A percentile compares a stretch with the other conserved stretches of the same genome.
Evolutionary conservation across 2,113 vertebrate species (phyloP).

Genomic region (Bos taurus): ARS-UCD2.0 NC_037330.1:79403001-79403500

Average conservation of each 20-base stretch:
- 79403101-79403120: not conserved
- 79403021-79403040: not conserved
- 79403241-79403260: not conserved
- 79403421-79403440: not conserved
- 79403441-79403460: not conserved
- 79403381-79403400: not conserved
- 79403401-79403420: not conserved
- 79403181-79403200: not conserved
- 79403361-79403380: not conserved
- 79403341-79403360: not conserved
- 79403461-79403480: not conserved
- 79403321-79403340: not conserved
- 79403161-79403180: not conserved
- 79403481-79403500: constrained; percentile 7
- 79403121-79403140: not conserved
- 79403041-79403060: not conserved
- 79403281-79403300: not conserved
- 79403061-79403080: not conserved
- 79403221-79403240: constrained; percentile 6
- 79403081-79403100: constrained; percentile 4
- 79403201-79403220: not conserved
- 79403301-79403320: not conserved
- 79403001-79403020: not conserved
- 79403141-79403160: not conserved
- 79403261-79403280: not conserved